Base-by-base conservation (phyloP, 2,888 invertebrate species). In the Maniola hyperantus region DNA sequence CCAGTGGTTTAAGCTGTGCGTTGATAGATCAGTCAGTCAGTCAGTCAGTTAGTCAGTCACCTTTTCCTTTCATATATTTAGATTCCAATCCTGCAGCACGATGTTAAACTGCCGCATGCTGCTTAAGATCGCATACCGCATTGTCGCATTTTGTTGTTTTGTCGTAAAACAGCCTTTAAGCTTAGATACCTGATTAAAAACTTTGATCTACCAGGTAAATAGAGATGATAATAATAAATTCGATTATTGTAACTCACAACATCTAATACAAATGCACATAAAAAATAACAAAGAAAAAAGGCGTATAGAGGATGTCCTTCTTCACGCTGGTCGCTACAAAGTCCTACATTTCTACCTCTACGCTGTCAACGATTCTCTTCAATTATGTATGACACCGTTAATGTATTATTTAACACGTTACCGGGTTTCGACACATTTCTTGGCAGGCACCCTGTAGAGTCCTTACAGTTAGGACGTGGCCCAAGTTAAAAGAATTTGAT, bases 401-500 rank as follows among this genome's bases (percentile, higher is more conserved):
- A 90, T 90, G 89, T 89, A 89, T 89, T 89, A 89, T 89, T 87
- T 88, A 89, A 88, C 89, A 88, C 88, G 78, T 81, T 80, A 81
- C 80, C 79, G 81, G 78, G 82, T 85, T 85, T 85, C 85, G 83
- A 85, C 83, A 85, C 83, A 83, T 85, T 83, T 84, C 84, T 83
- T 83, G 55, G 78, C 78, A 71, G 86, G 78, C 86, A 79, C 86
- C 88, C 87, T 80, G 87, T 79, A 71, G 87, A 75, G 87, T 76
- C 73, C 76, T 78, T 77, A 77, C 73, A 68, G 77, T 77, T 74
- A 66, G 68, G 10, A 62, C 36, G 57, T 75, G 82, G 77, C 69
- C 7, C 50, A 82, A 81, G 74, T 55, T 33, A 75, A 0, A 62
- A 70, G 68, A 60, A 11, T 42, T 20, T 11, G 51, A n/a, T n/a